Evolutionary conservation across 1,140 invertebrate genomes (phyloP).

Genomic region (Rhopalosiphum maidis): DNA sequence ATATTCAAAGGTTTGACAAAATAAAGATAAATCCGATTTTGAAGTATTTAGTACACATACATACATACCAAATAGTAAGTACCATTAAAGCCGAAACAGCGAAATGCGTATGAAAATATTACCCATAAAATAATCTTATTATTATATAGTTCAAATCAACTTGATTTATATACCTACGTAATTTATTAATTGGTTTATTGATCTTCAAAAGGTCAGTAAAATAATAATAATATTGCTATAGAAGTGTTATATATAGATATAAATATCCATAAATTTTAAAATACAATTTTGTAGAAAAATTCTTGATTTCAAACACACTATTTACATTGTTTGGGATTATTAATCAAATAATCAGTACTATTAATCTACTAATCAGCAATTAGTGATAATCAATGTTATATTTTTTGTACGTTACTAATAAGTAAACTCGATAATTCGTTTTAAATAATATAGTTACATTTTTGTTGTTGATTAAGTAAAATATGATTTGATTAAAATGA

Average conservation of each 20-base stretch:
- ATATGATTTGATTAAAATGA: background rate
- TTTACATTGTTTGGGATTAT: background rate
- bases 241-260: background rate
- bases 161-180: background rate
- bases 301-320: background rate
- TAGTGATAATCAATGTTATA: background rate
- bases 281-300: background rate
- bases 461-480: background rate
- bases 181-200: slow-evolving; percentile 37
- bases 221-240: background rate
- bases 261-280: background rate
- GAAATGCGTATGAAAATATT: background rate
- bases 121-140: background rate
- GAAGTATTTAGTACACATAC: background rate
- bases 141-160: background rate
- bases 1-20: background rate
- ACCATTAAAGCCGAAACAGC: background rate
- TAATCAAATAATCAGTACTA: no score
- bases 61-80: background rate
- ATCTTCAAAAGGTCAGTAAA: slow-evolving; percentile 23
- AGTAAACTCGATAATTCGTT: background rate
- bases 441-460: background rate
- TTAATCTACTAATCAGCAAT: no score
- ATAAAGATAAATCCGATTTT: background rate
- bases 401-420: background rate